These are phyloP conservation scores for Alentia gelatinosa DNA, from an alignment of 2,888 invertebrate genomes.

Conservation along the genomic window DNA sequence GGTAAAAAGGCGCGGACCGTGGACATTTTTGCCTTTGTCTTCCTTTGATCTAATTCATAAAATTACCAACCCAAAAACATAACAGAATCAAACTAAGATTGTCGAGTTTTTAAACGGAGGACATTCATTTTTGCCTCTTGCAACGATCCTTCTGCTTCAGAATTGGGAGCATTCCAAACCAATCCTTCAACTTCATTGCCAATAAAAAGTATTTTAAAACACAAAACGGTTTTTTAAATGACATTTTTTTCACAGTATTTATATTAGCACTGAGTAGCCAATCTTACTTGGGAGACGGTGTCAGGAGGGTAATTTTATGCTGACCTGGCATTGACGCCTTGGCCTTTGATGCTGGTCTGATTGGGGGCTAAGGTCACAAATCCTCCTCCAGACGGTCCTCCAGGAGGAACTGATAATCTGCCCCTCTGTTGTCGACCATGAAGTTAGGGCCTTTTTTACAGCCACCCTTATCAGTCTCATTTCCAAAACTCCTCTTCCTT, in stretches of 20 bases:
- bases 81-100: slow-evolving; percentile 45
- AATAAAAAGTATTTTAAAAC: background rate
- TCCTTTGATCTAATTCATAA: slow-evolving; percentile 41
- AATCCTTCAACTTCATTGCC: background rate
- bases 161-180: slow-evolving; percentile 26
- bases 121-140: slow-evolving; percentile 3
- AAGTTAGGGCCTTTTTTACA: background rate
- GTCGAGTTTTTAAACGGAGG: background rate
- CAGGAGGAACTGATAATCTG: slow-evolving; percentile 3
- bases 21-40: slow-evolving; percentile 18
- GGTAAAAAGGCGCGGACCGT: background rate
- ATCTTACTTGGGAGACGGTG: background rate
- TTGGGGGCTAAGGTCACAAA: slow-evolving; percentile 9
- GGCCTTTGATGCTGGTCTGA: background rate
- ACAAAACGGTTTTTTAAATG: no score
- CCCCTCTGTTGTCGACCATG: background rate
- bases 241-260: background rate
- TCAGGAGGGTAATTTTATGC: no score
- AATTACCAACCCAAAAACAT: slow-evolving; percentile 29
- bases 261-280: background rate
- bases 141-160: slow-evolving; percentile 5
- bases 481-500: no score
- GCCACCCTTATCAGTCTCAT: background rate
- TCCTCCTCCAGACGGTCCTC: background rate
- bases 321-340: background rate